Conservation (phyloP, 2,113 vertebrate genomes). For the Neolamprologus caudopunctatus region DNA sequence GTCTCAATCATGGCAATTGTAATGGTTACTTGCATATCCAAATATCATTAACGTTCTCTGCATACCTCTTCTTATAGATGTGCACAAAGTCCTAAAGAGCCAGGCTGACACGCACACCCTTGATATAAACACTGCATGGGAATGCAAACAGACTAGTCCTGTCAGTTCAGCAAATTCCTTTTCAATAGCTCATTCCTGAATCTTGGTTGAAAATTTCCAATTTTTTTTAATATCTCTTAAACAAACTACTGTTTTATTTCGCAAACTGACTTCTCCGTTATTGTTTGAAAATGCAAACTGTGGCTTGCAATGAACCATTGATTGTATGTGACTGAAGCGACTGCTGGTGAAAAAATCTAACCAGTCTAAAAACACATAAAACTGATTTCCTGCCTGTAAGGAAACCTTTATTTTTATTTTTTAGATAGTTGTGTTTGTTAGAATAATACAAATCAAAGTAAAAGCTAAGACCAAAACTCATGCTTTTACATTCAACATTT, state of each 20-base stretch:
- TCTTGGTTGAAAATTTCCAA: background rate
- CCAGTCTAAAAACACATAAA: background rate
- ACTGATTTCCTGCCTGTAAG: background rate
- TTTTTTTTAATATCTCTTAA: background rate
- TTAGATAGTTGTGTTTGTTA: background rate
- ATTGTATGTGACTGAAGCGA: background rate
- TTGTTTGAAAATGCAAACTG: background rate
- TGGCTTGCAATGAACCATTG: background rate
- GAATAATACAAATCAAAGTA: background rate
- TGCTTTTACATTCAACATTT: background rate
- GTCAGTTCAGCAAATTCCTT: slow-evolving; percentile 36
- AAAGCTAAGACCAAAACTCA: background rate
- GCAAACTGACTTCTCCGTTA: background rate
- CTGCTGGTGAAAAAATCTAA: background rate
- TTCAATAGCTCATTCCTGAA: slow-evolving; percentile 7
- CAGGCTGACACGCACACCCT: slow-evolving; percentile 17
- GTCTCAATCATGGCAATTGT: background rate
- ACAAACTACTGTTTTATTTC: background rate
- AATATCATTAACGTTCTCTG: background rate
- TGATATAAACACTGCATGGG: slow-evolving; percentile 63
- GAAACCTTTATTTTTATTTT: background rate
- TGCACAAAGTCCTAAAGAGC: background rate
- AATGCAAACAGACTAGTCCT: slow-evolving; percentile 65
- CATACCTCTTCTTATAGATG: background rate
- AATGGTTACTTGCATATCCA: slow-evolving; percentile 18